phyloP scores from a whole-genome alignment of 2,797 vertebrate species.

The Botia kubotai region DNA sequence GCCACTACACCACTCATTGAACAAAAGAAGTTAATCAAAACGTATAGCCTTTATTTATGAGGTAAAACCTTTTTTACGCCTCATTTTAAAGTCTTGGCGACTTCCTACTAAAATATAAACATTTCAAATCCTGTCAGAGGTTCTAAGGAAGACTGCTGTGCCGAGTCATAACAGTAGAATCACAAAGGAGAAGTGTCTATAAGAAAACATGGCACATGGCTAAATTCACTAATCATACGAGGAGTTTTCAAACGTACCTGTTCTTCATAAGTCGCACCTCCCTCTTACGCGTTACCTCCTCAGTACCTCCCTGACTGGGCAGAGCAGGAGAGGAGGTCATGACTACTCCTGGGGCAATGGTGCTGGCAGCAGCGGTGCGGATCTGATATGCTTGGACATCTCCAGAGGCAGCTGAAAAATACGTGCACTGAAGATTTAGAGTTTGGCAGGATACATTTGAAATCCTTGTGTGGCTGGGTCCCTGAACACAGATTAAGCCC shows the following conservation, averaged over 20 bases:
- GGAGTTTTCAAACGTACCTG: constrained; percentile 76
- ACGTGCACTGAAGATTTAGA: neutral
- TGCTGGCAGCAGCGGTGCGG: constrained; percentile 90
- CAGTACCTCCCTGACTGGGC: constrained; percentile 85
- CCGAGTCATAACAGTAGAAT: too few relatives aligned
- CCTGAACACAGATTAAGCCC: constrained; percentile 23
- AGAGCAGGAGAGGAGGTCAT: constrained; percentile 94
- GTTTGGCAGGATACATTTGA: constrained; percentile 10
- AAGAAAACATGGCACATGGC: too few relatives aligned
- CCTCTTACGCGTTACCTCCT: constrained; percentile 95
- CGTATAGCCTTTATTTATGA: neutral
- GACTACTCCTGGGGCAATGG: constrained; percentile 92
- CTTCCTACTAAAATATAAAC: neutral
- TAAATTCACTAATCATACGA: neutral
- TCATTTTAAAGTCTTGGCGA: neutral
- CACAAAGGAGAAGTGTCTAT: neutral
- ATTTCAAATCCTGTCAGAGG: neutral
- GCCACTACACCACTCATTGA: neutral
- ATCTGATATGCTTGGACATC: constrained; percentile 99
- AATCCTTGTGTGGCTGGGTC: neutral
- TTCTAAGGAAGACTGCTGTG: neutral
- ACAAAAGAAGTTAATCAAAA: neutral
- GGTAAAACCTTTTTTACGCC: too few relatives aligned
- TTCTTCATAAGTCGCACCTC: constrained; percentile 99
- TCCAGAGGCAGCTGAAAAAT: constrained; percentile 87